Base-by-base conservation (phyloP, 2,888 invertebrate genomes). In the Poecilobothrus nobilitatus region DNA sequence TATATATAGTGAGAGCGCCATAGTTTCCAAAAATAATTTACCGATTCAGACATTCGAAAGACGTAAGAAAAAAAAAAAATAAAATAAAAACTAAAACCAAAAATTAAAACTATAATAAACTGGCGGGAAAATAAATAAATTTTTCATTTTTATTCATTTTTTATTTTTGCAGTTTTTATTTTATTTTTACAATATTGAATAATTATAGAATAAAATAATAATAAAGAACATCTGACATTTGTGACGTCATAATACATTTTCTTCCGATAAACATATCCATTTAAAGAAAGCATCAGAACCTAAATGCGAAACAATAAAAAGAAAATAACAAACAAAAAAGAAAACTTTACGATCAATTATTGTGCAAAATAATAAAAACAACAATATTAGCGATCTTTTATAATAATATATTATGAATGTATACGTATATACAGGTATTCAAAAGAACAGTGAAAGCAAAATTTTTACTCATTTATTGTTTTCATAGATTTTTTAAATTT, bases 41-140 rank as follows among this genome's bases (percentile, higher is more conserved):
- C 53, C 53, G n/a, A 53, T n/a, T 53, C 53, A 53, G 53, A 53
- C 53, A 53, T 53, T 53, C 53, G 18, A 53, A 53, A 53, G 53
- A 53, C 53, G 53, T 53, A 53, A 53, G 53, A 53, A 53, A 53
- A 1, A 53, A 53, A 53, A 1, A 18, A 53, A 18, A 53, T 4
- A 37, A 53, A 53, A 53, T 4, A 44, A 44, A 44, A 53, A 53
- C 6, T 15, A 53, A 53, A 53, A 18, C 6, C 1, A n/a, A 53
- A 53, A 53, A 53, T 27, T 18, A 15, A 53, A 18, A 18, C 18
- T 15, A 53, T 15, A 53, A 53, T 53, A 53, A 53, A 53, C 53
- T 53, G 53, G 53, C 53, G 53, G 53, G 53, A 53, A 53, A 53
- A 53, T 53, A 6, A 53, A 53, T 12, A 37, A n/a, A 53, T 12